Base-by-base conservation (phyloP, 1,140 invertebrate species). In the Anadara kagoshimensis region DNA sequence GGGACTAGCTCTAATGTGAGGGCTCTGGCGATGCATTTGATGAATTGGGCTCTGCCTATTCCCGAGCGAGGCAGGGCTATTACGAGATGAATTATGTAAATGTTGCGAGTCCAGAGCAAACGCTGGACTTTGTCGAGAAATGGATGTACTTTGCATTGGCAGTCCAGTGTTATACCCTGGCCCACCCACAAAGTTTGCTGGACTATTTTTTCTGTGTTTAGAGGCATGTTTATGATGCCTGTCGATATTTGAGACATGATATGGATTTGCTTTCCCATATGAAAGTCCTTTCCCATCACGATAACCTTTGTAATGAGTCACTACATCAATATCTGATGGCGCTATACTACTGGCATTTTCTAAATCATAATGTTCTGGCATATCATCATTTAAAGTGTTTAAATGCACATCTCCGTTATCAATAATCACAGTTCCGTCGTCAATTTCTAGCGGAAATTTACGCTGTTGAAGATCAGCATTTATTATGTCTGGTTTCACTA, bases 341-440 rank as follows among this genome's bases (percentile, higher is more conserved):
- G 97, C 97, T 77, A 99, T 98, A 0, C 96, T 97, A 86, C 96
- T 97, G 0, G 97, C 96, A 89, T 98, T 98, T 89, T 99, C 97
- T 64, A 99, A 90, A 87, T 99, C 97, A 83, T 99, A 98, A 85
- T 97, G 97, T 86, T 98, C 97, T 0, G 96, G 96, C 76, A 95
- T 92, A 86, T 98, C 96, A 0, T 85, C 83, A 63, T 82, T 78
- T n/a, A 73, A 56, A 18, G 76, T 66, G 54, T 94, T 93, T 85
- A 94, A 93, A 62, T 93, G 86, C 76, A 93, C 92, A 47, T 94
- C 90, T 69, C 91, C 83, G 82, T 84, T 87, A 70, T 85, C 79
- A 59, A 87, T 85, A 90, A 85, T 87, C 65, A 87, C 84, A 62
- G 87, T 87, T 11, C 87, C 87, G 73, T 88, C 87, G 24, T 85